Evolutionary conservation across 2,797 vertebrate genomes (phyloP).

Genomic region (Ciconia nigra): DNA sequence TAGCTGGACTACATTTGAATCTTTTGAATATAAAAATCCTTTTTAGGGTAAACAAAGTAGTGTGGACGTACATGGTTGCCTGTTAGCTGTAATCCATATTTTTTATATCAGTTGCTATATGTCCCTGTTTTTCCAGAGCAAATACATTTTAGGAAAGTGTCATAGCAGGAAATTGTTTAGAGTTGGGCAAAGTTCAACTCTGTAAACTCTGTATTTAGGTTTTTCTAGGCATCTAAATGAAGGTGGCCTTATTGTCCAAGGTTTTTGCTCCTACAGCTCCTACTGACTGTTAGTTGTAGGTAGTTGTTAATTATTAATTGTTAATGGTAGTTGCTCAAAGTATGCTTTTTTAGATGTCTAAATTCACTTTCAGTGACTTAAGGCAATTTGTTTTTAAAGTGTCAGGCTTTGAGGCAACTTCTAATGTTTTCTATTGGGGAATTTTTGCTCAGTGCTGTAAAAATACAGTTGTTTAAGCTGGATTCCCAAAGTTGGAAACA

Average conservation of each 20-base stretch:
- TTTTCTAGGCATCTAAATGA: not conserved
- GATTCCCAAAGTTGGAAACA: not conserved
- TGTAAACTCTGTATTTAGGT: not conserved
- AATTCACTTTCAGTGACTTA: not conserved
- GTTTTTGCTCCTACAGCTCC: not conserved
- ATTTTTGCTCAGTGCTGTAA: not conserved
- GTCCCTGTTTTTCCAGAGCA: not conserved
- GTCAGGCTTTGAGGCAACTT: not conserved
- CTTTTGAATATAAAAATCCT: not conserved
- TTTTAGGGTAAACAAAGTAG: conserved; percentile 1
- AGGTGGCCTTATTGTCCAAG: not conserved
- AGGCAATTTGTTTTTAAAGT: not conserved
- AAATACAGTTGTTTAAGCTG: not conserved
- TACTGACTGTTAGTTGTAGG: not conserved
- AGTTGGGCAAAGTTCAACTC: not conserved
- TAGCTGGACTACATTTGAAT: conserved; percentile 18
- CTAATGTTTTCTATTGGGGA: not conserved
- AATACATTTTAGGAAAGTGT: not conserved
- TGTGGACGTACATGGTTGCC: not conserved
- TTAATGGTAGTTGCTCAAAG: not conserved
- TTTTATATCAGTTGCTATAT: not conserved
- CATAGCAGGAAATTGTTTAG: not conserved
- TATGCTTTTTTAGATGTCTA: not conserved
- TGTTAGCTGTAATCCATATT: not conserved
- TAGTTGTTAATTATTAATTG: not conserved